These are phyloP conservation scores for Epinephelus malabaricus DNA, from an alignment of 2,797 vertebrate genomes.

Conservation along the genomic window DNA sequence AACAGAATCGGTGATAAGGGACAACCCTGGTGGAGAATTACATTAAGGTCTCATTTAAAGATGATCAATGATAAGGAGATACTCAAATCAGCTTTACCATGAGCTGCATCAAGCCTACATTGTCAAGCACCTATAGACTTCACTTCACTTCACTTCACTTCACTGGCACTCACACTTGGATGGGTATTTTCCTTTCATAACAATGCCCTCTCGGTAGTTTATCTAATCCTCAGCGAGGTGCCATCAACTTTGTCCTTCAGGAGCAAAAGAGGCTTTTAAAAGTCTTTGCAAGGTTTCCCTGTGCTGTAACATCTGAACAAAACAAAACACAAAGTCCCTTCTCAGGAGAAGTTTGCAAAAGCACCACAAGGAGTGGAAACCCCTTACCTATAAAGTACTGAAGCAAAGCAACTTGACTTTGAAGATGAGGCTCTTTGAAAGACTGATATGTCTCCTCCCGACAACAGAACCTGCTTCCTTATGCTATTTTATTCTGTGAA, in stretches of 20 bases:
- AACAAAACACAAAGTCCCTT: slow-evolving; percentile 11
- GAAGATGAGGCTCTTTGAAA: slow-evolving; percentile 42
- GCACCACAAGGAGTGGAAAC: slow-evolving; percentile 24
- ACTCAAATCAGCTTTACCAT: background rate
- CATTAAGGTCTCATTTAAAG: background rate
- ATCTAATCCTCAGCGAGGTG: slow-evolving; percentile 24
- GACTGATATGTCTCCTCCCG: slow-evolving; percentile 3
- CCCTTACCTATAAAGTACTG: slow-evolving; percentile 20
- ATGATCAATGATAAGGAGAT: background rate
- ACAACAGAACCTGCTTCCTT: slow-evolving; percentile 8
- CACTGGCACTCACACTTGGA: background rate
- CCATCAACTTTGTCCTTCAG: slow-evolving; percentile 42
- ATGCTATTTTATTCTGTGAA: background rate
- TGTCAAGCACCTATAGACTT: slow-evolving; percentile 1
- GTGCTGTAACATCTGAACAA: slow-evolving; percentile 20
- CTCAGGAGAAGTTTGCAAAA: slow-evolving; percentile 38
- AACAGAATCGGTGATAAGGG: no score
- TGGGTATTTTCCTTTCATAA: slow-evolving; percentile 32
- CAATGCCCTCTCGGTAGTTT: background rate
- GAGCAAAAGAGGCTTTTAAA: slow-evolving; percentile 16
- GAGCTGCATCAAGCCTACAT: background rate
- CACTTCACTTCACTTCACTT: background rate
- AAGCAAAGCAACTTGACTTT: slow-evolving; percentile 45
- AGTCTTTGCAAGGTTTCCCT: slow-evolving; percentile 21
- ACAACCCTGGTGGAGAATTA: no score